Evolutionary conservation across 2,888 invertebrate genomes (phyloP).

Genomic region (Dolichomitus sp.): DNA sequence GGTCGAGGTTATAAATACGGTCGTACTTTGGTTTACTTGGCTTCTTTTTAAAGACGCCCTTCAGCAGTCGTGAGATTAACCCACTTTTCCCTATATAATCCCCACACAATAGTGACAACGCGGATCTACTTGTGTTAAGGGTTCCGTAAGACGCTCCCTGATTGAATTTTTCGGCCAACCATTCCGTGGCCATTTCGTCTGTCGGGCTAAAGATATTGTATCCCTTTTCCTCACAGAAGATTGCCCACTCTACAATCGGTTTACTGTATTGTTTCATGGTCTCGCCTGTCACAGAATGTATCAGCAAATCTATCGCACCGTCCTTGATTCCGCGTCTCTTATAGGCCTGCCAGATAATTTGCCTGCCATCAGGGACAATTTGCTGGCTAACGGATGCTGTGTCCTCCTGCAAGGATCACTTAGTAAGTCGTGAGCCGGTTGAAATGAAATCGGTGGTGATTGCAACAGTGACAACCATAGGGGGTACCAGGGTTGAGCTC

Average conservation of each 20-base stretch:
- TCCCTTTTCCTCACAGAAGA: conserved; percentile 24
- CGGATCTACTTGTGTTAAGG: conserved; percentile 58
- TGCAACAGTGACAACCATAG: conserved; percentile 28
- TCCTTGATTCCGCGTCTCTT: conserved; percentile 54
- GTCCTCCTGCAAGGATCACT: conserved; percentile 68
- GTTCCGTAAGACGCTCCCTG: conserved; percentile 52
- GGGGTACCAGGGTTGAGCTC: neutral
- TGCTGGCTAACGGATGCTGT: conserved; percentile 68
- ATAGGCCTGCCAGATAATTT: conserved; percentile 73
- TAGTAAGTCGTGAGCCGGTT: conserved; percentile 68
- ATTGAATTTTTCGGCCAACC: conserved; percentile 51
- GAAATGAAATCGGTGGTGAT: conserved; percentile 64
- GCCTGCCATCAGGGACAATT: conserved; percentile 73
- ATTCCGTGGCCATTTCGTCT: conserved; percentile 13
- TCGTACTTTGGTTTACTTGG: conserved; percentile 63
- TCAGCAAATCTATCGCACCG: conserved; percentile 50
- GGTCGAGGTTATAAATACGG: conserved; percentile 56
- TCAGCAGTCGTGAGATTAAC: conserved; percentile 48
- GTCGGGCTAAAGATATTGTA: conserved; percentile 21
- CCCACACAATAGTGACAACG: conserved; percentile 47
- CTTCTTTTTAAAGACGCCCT: conserved; percentile 47
- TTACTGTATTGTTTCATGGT: conserved; percentile 62
- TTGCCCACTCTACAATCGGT: conserved; percentile 54
- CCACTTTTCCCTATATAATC: conserved; percentile 42
- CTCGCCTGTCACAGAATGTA: conserved; percentile 54